phyloP scores from a whole-genome alignment of 2,888 invertebrate genomes.

The Serripes groenlandicus region DNA sequence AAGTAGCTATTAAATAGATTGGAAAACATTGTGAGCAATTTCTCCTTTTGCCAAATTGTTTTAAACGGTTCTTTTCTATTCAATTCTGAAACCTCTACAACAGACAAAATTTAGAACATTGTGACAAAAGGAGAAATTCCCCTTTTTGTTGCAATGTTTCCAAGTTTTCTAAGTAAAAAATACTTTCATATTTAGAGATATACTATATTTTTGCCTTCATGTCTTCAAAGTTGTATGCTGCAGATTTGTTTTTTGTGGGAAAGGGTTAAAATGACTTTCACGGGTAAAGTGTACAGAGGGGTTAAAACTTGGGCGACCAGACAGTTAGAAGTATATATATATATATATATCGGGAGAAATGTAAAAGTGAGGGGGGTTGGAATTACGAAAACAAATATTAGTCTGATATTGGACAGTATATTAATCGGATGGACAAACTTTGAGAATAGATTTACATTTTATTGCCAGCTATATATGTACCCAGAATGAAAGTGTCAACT shows the following conservation, averaged over 20 bases:
- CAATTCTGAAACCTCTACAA: neutral
- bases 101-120: too few species aligned
- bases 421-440: conserved; percentile 29
- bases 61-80: neutral
- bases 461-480: neutral
- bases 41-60: neutral
- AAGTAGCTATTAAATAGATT: too few species aligned
- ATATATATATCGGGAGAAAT: conserved; percentile 1
- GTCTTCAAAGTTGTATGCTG: too few species aligned
- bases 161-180: neutral
- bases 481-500: neutral
- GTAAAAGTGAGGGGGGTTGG: conserved; percentile 9
- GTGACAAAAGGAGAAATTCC: neutral
- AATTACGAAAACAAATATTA: conserved; percentile 19
- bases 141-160: too few species aligned
- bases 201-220: too few species aligned
- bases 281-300: too few species aligned
- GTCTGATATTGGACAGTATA: conserved; percentile 22
- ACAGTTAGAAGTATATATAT: neutral
- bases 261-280: too few species aligned
- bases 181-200: neutral
- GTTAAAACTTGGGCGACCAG: neutral
- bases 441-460: conserved; percentile 15
- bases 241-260: neutral
- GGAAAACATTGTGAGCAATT: neutral